These are phyloP conservation scores for Pygoscelis antarcticus DNA, from an alignment of 2,113 vertebrate genomes.

Conservation along the genomic window DNA sequence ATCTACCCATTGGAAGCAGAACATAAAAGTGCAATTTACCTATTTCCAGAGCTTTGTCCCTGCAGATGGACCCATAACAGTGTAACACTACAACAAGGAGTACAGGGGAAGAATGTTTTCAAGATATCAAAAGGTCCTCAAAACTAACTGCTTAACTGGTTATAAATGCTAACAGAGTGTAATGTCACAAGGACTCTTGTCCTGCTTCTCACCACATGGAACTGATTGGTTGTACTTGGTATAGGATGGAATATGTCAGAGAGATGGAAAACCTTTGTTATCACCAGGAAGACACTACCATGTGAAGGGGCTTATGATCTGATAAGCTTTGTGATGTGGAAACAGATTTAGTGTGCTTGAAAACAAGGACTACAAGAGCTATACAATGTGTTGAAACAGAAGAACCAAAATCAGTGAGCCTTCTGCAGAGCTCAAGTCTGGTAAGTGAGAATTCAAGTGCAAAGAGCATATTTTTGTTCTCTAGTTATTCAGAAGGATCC, in stretches of 20 bases:
- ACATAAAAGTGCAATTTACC: background rate
- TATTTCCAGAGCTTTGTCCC: background rate
- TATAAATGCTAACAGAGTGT: background rate
- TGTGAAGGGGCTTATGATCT: background rate
- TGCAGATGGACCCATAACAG: background rate
- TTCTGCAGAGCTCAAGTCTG: background rate
- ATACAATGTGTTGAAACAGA: background rate
- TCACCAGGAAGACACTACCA: background rate
- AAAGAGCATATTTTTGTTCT: background rate
- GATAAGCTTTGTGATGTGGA: background rate
- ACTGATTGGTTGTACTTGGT: background rate
- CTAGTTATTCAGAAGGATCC: background rate
- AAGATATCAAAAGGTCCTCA: background rate
- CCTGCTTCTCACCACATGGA: background rate
- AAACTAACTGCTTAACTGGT: background rate
- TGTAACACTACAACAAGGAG: background rate
- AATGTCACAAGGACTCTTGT: background rate
- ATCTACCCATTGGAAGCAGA: background rate
- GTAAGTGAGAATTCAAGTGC: background rate
- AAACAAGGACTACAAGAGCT: background rate
- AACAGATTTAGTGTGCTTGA: background rate
- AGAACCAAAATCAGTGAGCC: background rate
- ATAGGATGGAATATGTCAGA: fast-evolving
- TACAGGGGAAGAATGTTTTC: background rate
- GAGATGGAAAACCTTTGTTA: background rate